Base-by-base conservation (phyloP, 2,888 invertebrate species). In the Ophonus ardosiacus region DNA sequence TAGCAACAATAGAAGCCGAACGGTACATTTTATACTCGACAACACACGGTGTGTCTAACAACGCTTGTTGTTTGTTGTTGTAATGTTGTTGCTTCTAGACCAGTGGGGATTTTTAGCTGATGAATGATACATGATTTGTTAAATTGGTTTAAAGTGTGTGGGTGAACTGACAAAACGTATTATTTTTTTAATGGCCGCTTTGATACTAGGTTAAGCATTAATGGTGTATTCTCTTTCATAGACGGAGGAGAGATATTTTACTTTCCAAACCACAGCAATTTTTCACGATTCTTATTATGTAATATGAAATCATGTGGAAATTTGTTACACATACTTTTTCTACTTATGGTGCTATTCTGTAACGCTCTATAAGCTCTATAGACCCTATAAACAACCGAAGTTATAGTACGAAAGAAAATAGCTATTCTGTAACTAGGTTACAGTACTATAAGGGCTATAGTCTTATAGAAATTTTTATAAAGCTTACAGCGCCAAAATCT, bases 111-210 rank as follows among this genome's bases (percentile, higher is more conserved):
- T 63, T 65, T 65, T 65, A 65, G 38, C 31, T 65, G 24, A 65
- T 68, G 68, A 68, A 68, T 68, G 71, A 71, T 71, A 81, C 38
- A 61, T 81, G 81, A 81, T 81, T 81, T 81, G 81, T 81, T 81
- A 81, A 81, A 81, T 81, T 68, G 71, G 68, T 71, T 71, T 81
- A 68, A 31, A 31, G 71, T 21, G 81, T 21, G 81, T 68, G 57
- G 71, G 81, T 57, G 71, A 13, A 43, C 63, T 81, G 68, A 68
- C 81, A 56, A 71, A 24, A 81, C 68, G 56, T 81, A 71, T 81
- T 81, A 71, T 71, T 81, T 71, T 68, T 81, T 56, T 68, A 81
- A 81, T 81, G 71, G 71, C 57, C 21, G 68, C 31, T 81, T 81
- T 81, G 68, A 71, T 80, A 80, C 59, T 80, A 61, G 38, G 68